Evolutionary conservation across 2,888 invertebrate genomes (phyloP).

Genomic region (Scotopteryx bipunctaria): DNA sequence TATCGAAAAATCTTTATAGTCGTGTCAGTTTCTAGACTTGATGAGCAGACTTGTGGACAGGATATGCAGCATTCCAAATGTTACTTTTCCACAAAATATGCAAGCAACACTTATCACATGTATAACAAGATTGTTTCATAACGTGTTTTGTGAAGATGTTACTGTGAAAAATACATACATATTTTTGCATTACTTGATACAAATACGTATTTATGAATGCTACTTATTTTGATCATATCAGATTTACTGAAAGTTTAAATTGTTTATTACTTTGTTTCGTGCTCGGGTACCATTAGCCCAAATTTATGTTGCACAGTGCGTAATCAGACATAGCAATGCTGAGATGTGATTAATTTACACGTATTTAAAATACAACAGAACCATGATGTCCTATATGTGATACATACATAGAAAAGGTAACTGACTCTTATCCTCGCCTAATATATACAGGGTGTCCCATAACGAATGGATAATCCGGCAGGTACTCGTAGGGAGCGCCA

Average conservation of each 20-base stretch:
- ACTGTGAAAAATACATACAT: too few relatives aligned
- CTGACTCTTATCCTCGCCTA: too few relatives aligned
- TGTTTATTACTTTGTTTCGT: slow-evolving; percentile 37
- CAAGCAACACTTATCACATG: slow-evolving; percentile 4
- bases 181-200: too few relatives aligned
- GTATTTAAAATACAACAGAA: slow-evolving; percentile 8
- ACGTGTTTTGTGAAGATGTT: slow-evolving; percentile 23
- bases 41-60: slow-evolving; percentile 21
- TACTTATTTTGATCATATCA: slow-evolving; percentile 21
- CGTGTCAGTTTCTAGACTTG: slow-evolving; percentile 40
- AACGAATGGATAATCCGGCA: too few relatives aligned
- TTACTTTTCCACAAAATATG: slow-evolving; percentile 22
- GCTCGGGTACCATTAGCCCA: slow-evolving; percentile 31
- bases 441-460: too few relatives aligned
- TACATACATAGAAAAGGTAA: too few relatives aligned
- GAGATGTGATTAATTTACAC: slow-evolving; percentile 29
- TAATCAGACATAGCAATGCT: slow-evolving; percentile 18
- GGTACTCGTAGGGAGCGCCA: too few relatives aligned
- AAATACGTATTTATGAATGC: slow-evolving; percentile 20
- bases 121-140: slow-evolving; percentile 28
- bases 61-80: slow-evolving; percentile 18
- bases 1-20: slow-evolving; percentile 34
- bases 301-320: slow-evolving; percentile 26
- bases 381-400: too few relatives aligned
- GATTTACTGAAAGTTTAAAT: slow-evolving; percentile 33